These are phyloP conservation scores for Cnemophilus loriae DNA, from an alignment of 2,113 vertebrate species.

Conservation along the genomic window DNA sequence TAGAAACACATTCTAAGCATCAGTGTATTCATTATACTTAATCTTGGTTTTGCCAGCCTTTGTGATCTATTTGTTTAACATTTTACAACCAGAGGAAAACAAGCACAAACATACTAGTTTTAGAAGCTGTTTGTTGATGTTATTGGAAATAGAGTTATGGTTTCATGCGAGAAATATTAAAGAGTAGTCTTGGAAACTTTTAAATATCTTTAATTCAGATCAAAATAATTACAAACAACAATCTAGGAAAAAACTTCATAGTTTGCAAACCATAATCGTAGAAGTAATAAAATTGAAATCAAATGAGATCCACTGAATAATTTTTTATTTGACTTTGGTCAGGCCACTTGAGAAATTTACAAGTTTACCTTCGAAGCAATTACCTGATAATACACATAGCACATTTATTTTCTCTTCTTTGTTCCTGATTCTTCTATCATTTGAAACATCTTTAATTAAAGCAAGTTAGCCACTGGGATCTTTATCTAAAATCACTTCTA, in stretches of 20 bases:
- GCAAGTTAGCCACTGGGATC: background rate
- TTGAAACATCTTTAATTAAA: constrained; percentile 44
- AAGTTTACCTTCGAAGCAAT: background rate
- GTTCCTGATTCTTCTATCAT: background rate
- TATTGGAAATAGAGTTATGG: background rate
- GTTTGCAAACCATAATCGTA: background rate
- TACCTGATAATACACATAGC: background rate
- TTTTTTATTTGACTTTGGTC: background rate
- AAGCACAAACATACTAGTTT: background rate
- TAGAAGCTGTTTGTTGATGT: background rate
- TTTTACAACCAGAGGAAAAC: background rate
- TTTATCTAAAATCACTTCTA: constrained; percentile 33
- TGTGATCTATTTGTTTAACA: background rate
- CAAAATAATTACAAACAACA: background rate
- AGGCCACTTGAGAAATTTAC: background rate
- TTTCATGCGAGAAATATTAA: background rate
- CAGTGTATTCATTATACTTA: background rate
- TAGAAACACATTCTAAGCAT: background rate
- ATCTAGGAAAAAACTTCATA: background rate
- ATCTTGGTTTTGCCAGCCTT: background rate
- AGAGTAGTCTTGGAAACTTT: background rate
- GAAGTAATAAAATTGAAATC: background rate
- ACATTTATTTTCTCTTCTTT: background rate
- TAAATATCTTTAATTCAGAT: background rate
- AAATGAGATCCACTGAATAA: background rate